Conservation (phyloP, 1,140 invertebrate species). For the Drosophila parvula region DNA sequence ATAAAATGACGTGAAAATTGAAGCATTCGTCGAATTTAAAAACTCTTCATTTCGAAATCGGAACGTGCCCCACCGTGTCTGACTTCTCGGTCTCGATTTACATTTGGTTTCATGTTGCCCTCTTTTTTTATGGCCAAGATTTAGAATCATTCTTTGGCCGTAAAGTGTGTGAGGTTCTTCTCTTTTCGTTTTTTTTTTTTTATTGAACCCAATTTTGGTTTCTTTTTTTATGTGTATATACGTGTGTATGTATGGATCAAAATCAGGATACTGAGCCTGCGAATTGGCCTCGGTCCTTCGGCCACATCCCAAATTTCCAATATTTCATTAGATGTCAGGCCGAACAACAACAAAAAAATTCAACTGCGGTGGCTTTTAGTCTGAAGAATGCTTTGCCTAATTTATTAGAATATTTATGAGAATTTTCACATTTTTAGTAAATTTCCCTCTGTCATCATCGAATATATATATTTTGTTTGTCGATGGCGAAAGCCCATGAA, state of each 20-base stretch:
- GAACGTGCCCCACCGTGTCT: slow-evolving; percentile 38
- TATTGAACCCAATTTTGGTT: slow-evolving; percentile 69
- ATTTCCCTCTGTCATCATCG: slow-evolving; percentile 31
- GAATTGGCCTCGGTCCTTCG: slow-evolving; percentile 13
- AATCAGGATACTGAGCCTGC: slow-evolving; percentile 12
- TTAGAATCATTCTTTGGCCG: slow-evolving; percentile 41
- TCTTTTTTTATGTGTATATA: slow-evolving; percentile 12
- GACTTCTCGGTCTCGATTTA: slow-evolving; percentile 44
- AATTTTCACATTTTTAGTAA: slow-evolving; percentile 22
- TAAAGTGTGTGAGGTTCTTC: slow-evolving; percentile 46
- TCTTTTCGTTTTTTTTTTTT: not conserved
- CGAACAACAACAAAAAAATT: not conserved
- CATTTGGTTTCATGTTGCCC: slow-evolving; percentile 43
- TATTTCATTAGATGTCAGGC: slow-evolving; percentile 19
- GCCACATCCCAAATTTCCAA: not conserved
- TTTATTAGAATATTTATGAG: slow-evolving; percentile 45
- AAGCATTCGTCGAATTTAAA: slow-evolving; percentile 21
- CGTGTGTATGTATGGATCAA: slow-evolving; percentile 1
- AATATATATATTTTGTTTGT: slow-evolving; percentile 11
- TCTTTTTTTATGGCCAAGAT: slow-evolving; percentile 45
- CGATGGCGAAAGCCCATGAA: slow-evolving; percentile 33
- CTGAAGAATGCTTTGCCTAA: slow-evolving; percentile 15
- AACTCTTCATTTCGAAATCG: slow-evolving; percentile 52
- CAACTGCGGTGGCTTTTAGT: not conserved
- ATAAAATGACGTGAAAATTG: slow-evolving; percentile 8